Percentiles rank a stretch among this genome's conserved stretches.
phyloP scores from a whole-genome alignment of 1,140 invertebrate genomes.

The Lepidostoma basale region DNA sequence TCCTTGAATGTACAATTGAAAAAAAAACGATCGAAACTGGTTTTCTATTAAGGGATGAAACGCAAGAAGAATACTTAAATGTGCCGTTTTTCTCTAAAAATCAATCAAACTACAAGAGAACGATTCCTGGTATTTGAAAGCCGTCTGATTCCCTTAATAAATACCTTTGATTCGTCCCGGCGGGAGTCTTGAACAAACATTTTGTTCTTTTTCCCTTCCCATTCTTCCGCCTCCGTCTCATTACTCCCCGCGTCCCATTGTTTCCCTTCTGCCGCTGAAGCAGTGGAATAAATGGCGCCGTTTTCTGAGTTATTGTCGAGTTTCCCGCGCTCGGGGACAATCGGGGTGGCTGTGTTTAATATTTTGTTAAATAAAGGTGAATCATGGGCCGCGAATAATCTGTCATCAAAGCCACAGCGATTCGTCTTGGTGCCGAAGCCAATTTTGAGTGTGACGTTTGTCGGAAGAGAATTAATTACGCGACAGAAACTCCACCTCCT shows the following conservation, averaged over 20 bases:
- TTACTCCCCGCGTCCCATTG: conserved; percentile 15
- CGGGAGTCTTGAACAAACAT: conserved; percentile 10
- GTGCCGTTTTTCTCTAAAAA: too few species aligned
- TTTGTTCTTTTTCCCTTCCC: conserved; percentile 13
- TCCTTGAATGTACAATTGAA: too few species aligned
- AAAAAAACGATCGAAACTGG: too few species aligned
- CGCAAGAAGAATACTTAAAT: too few species aligned
- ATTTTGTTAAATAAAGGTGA: conserved; percentile 4
- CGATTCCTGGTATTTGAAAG: too few species aligned
- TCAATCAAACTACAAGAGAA: too few species aligned
- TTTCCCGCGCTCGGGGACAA: neutral
- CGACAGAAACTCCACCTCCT: neutral
- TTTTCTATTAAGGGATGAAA: too few species aligned
- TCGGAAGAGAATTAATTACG: neutral
- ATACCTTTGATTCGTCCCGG: neutral
- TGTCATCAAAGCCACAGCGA: neutral
- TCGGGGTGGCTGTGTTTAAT: conserved; percentile 7
- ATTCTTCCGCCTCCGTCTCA: conserved; percentile 6
- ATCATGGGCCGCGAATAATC: neutral
- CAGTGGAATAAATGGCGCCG: conserved; percentile 22
- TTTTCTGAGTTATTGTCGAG: conserved; percentile 26
- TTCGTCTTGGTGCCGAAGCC: neutral
- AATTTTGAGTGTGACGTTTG: neutral
- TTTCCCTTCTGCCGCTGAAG: conserved; percentile 25
- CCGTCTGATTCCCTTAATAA: too few species aligned